Conservation (phyloP, 2,888 invertebrate genomes). For the Tridacna crocea region DNA sequence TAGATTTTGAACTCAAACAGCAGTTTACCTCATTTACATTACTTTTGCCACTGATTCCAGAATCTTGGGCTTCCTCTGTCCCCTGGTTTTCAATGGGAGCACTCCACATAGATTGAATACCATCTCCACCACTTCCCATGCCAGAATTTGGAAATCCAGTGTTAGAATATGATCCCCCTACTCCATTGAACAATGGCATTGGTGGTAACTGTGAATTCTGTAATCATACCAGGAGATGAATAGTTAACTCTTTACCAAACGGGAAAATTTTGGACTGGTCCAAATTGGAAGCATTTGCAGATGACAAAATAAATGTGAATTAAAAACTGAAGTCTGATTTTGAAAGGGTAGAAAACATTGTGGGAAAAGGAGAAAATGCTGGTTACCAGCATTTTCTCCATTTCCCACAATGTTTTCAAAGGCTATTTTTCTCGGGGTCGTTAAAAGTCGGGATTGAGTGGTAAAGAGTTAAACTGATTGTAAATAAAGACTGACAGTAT, state of each 20-base stretch:
- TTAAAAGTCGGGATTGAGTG: too few relatives aligned
- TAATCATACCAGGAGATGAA: conserved; percentile 15
- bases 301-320: too few relatives aligned
- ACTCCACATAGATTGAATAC: conserved; percentile 70
- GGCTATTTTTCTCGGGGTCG: too few relatives aligned
- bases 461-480: too few relatives aligned
- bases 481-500: too few relatives aligned
- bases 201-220: conserved; percentile 56
- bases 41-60: conserved; percentile 44
- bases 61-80: conserved; percentile 57
- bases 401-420: not conserved
- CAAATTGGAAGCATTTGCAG: too few relatives aligned
- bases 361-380: not conserved
- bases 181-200: conserved; percentile 63
- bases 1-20: too few relatives aligned
- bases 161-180: conserved; percentile 56
- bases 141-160: conserved; percentile 42
- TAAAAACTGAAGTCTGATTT: too few relatives aligned
- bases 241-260: too few relatives aligned
- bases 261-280: too few relatives aligned
- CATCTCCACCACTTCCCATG: conserved; percentile 59
- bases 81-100: conserved; percentile 65
- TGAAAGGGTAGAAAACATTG: not conserved
- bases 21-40: conserved; percentile 5
- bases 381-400: not conserved